phyloP scores from a whole-genome alignment of 2,797 vertebrate species.

The Syncerus caffer region DNA sequence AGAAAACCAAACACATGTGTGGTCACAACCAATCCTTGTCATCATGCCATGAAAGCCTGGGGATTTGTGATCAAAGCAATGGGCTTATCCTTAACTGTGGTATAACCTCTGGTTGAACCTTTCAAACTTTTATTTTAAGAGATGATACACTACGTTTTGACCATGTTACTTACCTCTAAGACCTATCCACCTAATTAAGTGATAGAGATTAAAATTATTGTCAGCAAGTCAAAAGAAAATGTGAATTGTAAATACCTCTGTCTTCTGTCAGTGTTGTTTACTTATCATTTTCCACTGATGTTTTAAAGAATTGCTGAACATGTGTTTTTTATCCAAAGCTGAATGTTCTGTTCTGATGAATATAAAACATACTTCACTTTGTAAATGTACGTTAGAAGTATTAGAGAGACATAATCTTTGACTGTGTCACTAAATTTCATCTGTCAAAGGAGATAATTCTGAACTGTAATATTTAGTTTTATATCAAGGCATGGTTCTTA shows the following conservation, averaged over 20 bases:
- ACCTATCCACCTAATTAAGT: conserved; percentile 56
- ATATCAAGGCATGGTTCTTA: conserved; percentile 40
- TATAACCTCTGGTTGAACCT: conserved; percentile 90
- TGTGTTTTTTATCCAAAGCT: conserved; percentile 75
- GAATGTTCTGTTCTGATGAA: conserved; percentile 67
- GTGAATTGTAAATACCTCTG: conserved; percentile 48
- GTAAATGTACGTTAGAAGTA: conserved; percentile 62
- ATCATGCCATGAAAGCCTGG: conserved; percentile 84
- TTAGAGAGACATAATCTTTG: conserved; percentile 67
- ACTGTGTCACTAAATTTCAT: conserved; percentile 68
- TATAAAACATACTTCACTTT: conserved; percentile 69
- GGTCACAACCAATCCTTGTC: conserved; percentile 89
- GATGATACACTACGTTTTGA: conserved; percentile 70
- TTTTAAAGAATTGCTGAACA: conserved; percentile 64
- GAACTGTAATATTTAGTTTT: conserved; percentile 42
- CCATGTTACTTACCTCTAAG: conserved; percentile 61
- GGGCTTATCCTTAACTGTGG: conserved; percentile 83
- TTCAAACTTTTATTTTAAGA: conserved; percentile 77
- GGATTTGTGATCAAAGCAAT: conserved; percentile 89
- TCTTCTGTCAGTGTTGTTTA: conserved; percentile 70
- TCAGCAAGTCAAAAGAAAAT: conserved; percentile 55
- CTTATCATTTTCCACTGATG: conserved; percentile 56
- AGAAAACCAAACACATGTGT: conserved; percentile 84
- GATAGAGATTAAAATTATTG: conserved; percentile 66
- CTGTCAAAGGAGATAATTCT: conserved; percentile 66